Evolutionary conservation across 2,797 vertebrate species (phyloP), one percentile per base, ranked within the genome.

Genomic region (Betta splendens): DNA sequence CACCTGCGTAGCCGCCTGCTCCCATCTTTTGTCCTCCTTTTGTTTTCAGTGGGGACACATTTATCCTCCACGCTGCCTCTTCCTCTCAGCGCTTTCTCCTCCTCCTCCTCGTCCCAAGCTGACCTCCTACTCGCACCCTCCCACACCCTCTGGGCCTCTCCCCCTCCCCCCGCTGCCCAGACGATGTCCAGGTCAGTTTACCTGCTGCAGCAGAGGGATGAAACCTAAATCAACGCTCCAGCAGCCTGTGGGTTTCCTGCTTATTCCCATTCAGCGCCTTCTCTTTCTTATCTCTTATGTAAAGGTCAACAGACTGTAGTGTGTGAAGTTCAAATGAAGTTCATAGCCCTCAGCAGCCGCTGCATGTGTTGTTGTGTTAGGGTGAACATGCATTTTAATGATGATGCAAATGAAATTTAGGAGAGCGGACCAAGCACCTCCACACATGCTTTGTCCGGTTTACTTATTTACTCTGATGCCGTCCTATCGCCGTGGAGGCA

Each of bases 261-360:
- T 29, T 46, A 29, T 33, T 48, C 53, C 52, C 47, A 35, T 43
- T 26, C 29, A 2, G 12, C 44, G 43, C 29, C 61, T 25, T 42
- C 54, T 43, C 7, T 13, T 43, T 38, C 16, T 62, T 51, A 54
- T 12, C 49, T 65, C 20, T 66, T 52, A 56, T 40, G 49, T 64
- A 82, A 87, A 87, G 77, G 80, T 83, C 75, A 79, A 2, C 23
- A 0, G 18, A 28, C 46, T 60, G 83, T 18, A 28, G 49, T 60
- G 83, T 67, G 63, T 72, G 26, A 64, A 69, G 77, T 84, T 85
- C 78, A 77, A 50, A 72, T 66, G 36, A 58, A 76, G 75, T 83
- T 81, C 75, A 85, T 61, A 58, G 32, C 67, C 73, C 36, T 59
- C 32, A 47, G 76, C 36, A 63, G 23, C 1, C 8, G 26, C 16